Base-by-base conservation (phyloP, 2,797 vertebrate species). In the Calcarius lapponicus region DNA sequence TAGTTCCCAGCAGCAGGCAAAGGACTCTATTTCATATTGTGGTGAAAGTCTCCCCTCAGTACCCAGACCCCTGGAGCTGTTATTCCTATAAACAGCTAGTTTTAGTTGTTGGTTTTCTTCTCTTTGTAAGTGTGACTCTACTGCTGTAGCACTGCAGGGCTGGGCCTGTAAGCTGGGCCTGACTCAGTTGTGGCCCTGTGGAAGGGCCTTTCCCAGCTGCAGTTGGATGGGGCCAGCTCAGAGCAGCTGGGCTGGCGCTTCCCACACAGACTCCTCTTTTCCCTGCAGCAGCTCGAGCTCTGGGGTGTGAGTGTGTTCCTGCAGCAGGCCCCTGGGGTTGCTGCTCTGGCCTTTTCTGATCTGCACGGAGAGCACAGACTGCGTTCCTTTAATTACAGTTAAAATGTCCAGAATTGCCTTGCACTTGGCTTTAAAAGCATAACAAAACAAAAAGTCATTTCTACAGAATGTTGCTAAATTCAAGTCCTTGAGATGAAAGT, bases 141-240 rank as follows among this genome's bases (percentile, higher is more conserved):
- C 12, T 61, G 74, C 74, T 84, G 73, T 2, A 88, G 64, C 48
- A 26, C 5, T 3, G 24, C 14, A 34, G n/a, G 12, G 43, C 53
- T 64, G 70, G 57, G 25, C 31, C 48, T 47, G n/a, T 17, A 64
- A 72, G 9, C 11, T 36, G 36, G 36, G 36, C 34, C 40, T 9
- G 47, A 58, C 43, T 75, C 3, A 3, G 67, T 2, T 22, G 24
- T 66, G 65, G 86, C 47, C 36, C 75, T 22, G 22, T 67, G 53
- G 48, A 94, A 93, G 53, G 65, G 86, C 73, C 88, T n/a, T 90
- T 92, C 73, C 76, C 94, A 94, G 86, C 65, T 95, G 93, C 86
- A 66, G 31, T 17, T 34, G 89, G 61, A 60, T 12, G 40, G 15
- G 40, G 65, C 80, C 92, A 88, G 65, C 80, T 67, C 86, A 13